A percentile compares a stretch with the other conserved stretches of the same genome.
These are phyloP conservation scores for Gastrophysa polygoni DNA, from an alignment of 2,888 invertebrate genomes.

Conservation along the genomic window DNA sequence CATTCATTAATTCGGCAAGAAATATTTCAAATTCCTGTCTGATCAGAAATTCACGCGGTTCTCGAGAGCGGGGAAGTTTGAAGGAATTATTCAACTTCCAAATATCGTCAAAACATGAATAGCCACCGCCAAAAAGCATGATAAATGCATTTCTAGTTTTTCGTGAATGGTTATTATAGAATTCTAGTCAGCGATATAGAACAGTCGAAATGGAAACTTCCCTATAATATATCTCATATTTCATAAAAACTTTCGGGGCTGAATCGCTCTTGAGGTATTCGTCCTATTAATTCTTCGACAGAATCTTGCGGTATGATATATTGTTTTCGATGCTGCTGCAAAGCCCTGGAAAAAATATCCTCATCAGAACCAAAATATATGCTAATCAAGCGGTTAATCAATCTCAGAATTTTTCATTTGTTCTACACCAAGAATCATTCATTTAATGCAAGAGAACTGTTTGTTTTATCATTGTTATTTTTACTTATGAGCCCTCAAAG, in stretches of 20 bases:
- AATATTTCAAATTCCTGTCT: neutral
- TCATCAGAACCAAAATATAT: no score
- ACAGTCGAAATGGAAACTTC: neutral
- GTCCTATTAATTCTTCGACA: neutral
- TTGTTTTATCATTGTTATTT: no score
- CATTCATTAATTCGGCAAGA: no score
- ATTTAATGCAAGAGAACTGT: no score
- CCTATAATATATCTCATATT: neutral
- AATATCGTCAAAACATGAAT: neutral
- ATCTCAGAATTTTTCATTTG: no score
- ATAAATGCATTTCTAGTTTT: neutral
- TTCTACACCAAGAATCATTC: no score
- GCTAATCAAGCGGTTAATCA: no score
- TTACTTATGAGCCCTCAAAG: no score
- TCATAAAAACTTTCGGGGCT: neutral
- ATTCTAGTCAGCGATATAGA: neutral
- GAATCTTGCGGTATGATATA: no score
- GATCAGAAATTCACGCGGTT: neutral
- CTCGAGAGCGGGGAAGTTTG: neutral
- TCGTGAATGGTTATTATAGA: neutral
- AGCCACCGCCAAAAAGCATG: neutral
- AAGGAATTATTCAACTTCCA: neutral
- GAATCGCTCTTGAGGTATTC: neutral
- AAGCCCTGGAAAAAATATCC: no score
- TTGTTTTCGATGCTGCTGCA: no score